phyloP scores from a whole-genome alignment of 2,888 invertebrate species.

The Congeria kusceri region DNA sequence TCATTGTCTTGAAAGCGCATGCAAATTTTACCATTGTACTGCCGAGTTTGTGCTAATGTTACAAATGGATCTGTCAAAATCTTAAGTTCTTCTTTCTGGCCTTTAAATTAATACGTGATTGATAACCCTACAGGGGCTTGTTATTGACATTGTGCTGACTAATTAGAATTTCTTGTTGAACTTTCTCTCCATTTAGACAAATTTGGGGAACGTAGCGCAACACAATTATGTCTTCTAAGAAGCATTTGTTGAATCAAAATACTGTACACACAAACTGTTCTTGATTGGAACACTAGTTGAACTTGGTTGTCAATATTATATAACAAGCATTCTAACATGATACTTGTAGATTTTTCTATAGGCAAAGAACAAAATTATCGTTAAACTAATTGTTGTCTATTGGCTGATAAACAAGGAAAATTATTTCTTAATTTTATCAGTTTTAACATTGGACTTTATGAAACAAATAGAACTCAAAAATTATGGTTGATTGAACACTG shows the following conservation, averaged over 20 bases:
- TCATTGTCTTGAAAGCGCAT: slow-evolving; percentile 61
- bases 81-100: slow-evolving; percentile 50
- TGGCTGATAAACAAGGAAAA: no score
- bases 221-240: slow-evolving; percentile 3
- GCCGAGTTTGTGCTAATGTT: slow-evolving; percentile 39
- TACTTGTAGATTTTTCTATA: no score
- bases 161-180: slow-evolving; percentile 57
- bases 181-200: slow-evolving; percentile 7
- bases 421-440: no score
- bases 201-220: not conserved
- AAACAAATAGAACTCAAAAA: no score
- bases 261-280: no score
- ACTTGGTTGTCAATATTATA: no score
- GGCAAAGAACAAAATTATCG: no score
- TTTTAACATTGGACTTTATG: no score
- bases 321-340: no score
- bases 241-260: not conserved
- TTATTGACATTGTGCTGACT: slow-evolving; percentile 58
- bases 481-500: no score
- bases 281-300: no score
- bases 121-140: slow-evolving; percentile 57
- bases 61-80: slow-evolving; percentile 53
- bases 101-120: slow-evolving; percentile 64
- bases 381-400: no score
- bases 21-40: slow-evolving; percentile 56